Conservation (phyloP, 2,797 vertebrate genomes). For the Apogon talboti region DNA sequence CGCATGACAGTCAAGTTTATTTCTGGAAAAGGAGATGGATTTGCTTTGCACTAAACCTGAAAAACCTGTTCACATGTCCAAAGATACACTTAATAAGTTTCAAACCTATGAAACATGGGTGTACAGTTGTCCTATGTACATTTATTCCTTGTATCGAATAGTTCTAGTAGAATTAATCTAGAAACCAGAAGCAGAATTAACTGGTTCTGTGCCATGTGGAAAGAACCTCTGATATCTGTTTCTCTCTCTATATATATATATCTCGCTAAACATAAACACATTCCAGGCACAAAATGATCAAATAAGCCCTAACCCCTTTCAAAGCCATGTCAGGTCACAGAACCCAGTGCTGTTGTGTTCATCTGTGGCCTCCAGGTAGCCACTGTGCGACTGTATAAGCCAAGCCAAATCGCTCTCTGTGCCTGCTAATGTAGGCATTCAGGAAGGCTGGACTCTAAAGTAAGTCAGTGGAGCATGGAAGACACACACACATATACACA, state of each 20-base stretch:
- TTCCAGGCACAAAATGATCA: constrained; percentile 32
- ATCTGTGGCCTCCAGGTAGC: constrained; percentile 66
- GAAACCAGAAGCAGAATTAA: too few relatives aligned
- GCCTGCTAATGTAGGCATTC: constrained; percentile 60
- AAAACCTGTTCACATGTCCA: background rate
- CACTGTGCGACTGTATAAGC: constrained; percentile 45
- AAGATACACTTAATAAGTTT: too few relatives aligned
- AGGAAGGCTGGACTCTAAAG: constrained; percentile 66
- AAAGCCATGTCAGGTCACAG: constrained; percentile 24
- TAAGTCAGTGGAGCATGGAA: constrained; percentile 81
- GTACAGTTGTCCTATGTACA: too few relatives aligned
- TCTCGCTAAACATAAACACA: constrained; percentile 33
- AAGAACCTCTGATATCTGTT: background rate
- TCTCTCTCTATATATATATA: background rate
- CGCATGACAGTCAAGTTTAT: background rate
- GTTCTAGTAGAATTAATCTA: too few relatives aligned
- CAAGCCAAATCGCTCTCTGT: constrained; percentile 38
- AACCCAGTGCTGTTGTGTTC: constrained; percentile 36
- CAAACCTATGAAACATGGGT: too few relatives aligned
- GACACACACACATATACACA: constrained; percentile 35
- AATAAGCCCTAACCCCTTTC: constrained; percentile 14
- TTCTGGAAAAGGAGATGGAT: constrained; percentile 1
- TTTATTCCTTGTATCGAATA: too few relatives aligned
- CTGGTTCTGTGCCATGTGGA: background rate
- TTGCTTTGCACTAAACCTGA: background rate